phyloP scores from a whole-genome alignment of 1,140 invertebrate genomes.

The Drosophila ficusphila region DNA sequence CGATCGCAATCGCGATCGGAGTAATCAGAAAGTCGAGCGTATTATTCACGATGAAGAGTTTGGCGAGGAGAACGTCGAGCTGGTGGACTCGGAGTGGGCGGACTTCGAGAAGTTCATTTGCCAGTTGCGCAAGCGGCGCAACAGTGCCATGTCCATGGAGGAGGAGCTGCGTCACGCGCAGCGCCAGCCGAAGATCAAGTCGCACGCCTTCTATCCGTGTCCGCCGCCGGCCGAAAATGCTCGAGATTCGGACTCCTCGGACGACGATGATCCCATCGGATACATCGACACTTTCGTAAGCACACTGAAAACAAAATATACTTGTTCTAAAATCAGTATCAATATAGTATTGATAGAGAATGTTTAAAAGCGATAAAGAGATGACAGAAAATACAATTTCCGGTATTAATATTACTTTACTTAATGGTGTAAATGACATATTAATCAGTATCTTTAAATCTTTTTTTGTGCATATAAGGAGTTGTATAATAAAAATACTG shows the following conservation, averaged over 20 bases:
- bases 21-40: constrained; percentile 61
- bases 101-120: constrained; percentile 84
- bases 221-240: constrained; percentile 86
- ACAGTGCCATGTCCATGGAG: constrained; percentile 86
- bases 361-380: too few relatives aligned
- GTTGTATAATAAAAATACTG: neutral
- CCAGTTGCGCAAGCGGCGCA: constrained; percentile 85
- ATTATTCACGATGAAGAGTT: constrained; percentile 83
- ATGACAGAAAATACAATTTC: too few relatives aligned
- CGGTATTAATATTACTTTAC: too few relatives aligned
- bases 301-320: too few relatives aligned
- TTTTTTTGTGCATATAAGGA: too few relatives aligned
- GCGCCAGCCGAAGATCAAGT: constrained; percentile 83
- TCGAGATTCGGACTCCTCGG: constrained; percentile 84
- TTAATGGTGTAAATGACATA: too few relatives aligned
- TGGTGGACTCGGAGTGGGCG: constrained; percentile 84
- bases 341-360: too few relatives aligned
- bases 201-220: constrained; percentile 88
- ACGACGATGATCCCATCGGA: constrained; percentile 85
- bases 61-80: constrained; percentile 83
- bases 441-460: too few relatives aligned
- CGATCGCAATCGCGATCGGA: constrained; percentile 60
- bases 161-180: constrained; percentile 85
- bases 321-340: too few relatives aligned
- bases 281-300: constrained; percentile 87